phyloP scores from a whole-genome alignment of 2,888 invertebrate genomes.

The Fragum sueziense region DNA sequence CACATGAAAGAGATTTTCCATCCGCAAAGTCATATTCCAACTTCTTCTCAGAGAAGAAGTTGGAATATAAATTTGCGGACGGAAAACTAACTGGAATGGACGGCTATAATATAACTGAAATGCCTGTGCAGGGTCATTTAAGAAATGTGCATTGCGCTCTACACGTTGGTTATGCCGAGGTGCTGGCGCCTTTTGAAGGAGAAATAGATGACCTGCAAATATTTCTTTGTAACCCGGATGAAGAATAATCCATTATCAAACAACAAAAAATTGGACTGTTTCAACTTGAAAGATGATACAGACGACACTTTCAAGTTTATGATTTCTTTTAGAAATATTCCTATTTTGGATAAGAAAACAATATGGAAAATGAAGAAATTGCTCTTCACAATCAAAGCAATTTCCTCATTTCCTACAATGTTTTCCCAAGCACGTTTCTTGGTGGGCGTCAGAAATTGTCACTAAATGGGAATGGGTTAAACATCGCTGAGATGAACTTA shows the following conservation, averaged over 20 bases:
- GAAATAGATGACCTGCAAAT: conserved; percentile 64
- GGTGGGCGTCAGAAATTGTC: not conserved
- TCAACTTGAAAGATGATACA: not conserved
- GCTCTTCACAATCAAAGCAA: not conserved
- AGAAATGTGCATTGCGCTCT: conserved; percentile 66
- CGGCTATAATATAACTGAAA: conserved; percentile 17
- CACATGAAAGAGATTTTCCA: no score
- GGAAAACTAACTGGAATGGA: conserved; percentile 36
- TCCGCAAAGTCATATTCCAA: no score
- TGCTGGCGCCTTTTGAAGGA: conserved; percentile 67
- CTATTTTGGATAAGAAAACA: not conserved
- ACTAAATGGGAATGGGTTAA: not conserved
- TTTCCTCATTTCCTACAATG: not conserved
- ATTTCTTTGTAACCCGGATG: conserved; percentile 47
- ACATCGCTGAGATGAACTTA: no score
- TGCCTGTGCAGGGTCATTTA: conserved; percentile 42
- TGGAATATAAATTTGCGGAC: conserved; percentile 33
- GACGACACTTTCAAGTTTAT: not conserved
- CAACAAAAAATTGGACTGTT: not conserved
- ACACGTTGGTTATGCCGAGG: conserved; percentile 71
- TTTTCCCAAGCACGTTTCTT: not conserved
- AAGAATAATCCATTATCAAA: no score
- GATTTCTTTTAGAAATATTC: not conserved
- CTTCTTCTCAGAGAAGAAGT: conserved; percentile 17
- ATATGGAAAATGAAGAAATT: not conserved